These are phyloP conservation scores for Gambusia holbrooki DNA, from an alignment of 2,113 vertebrate genomes.

Conservation along the genomic window DNA sequence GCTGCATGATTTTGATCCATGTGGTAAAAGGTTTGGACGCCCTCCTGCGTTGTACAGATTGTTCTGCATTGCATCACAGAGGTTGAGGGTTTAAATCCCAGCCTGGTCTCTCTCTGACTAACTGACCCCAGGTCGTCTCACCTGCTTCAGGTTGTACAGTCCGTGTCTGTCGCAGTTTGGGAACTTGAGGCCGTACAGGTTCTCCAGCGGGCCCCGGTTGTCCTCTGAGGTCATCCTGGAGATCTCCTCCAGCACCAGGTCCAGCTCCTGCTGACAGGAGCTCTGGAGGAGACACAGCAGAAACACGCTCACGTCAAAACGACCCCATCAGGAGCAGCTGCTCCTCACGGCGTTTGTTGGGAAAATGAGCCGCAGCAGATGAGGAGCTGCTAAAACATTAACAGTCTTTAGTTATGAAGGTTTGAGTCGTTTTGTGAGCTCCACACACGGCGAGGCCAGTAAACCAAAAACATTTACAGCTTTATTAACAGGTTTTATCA, in stretches of 20 bases:
- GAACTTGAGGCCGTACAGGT: conserved; percentile 92
- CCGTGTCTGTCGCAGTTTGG: conserved; percentile 96
- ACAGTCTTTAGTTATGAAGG: not conserved
- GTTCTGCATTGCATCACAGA: not conserved
- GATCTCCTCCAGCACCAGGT: conserved; percentile 91
- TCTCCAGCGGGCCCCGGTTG: conserved; percentile 90
- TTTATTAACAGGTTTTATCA: no score
- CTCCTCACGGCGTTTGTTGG: no score
- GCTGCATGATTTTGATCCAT: no score
- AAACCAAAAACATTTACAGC: not conserved
- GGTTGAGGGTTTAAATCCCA: not conserved
- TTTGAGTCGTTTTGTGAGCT: not conserved
- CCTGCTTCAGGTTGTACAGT: conserved; percentile 96
- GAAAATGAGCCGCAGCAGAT: no score
- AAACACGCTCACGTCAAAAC: not conserved
- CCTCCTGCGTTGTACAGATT: no score
- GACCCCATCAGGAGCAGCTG: no score
- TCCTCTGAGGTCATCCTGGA: conserved; percentile 90
- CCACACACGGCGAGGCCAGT: conserved; percentile 24
- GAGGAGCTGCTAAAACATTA: not conserved
- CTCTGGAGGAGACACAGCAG: conserved; percentile 74
- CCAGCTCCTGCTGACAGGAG: conserved; percentile 90
- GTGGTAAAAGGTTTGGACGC: no score
- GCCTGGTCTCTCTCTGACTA: not conserved
- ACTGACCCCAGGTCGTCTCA: conserved; percentile 51